A percentile compares a stretch with the other conserved stretches of the same genome.
Evolutionary conservation across 1,140 invertebrate genomes (phyloP).

Genomic region (Diabrotica virgifera): DNA sequence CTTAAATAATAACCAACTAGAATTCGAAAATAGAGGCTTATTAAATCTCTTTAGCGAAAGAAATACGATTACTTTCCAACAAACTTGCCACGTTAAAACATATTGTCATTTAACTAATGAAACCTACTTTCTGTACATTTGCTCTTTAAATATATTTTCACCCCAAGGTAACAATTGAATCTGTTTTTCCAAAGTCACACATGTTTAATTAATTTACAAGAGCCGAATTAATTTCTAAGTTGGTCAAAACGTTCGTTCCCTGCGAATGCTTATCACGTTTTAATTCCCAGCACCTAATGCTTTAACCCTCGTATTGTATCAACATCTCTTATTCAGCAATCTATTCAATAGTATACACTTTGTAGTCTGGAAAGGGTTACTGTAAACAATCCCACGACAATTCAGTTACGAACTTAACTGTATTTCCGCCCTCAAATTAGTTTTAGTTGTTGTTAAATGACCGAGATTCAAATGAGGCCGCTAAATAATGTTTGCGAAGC

Average conservation of each 20-base stretch:
- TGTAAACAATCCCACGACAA: conserved; percentile 2
- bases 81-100: no score
- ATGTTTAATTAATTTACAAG: no score
- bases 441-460: background rate
- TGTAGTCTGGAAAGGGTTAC: conserved; percentile 2
- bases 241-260: background rate
- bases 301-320: conserved; percentile 2
- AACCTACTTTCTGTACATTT: no score
- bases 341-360: background rate
- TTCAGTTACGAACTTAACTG: conserved; percentile 1
- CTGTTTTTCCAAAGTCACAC: no score
- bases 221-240: background rate
- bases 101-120: no score
- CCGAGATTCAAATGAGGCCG: background rate
- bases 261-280: background rate
- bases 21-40: no score
- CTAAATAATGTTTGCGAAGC: no score
- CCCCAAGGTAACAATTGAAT: no score
- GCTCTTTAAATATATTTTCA: no score
- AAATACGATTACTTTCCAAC: no score
- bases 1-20: no score
- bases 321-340: background rate
- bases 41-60: no score
- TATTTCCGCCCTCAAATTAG: background rate
- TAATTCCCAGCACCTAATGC: background rate